phyloP scores from a whole-genome alignment of 1,140 invertebrate species.

The Camponotus vicinus region DNA sequence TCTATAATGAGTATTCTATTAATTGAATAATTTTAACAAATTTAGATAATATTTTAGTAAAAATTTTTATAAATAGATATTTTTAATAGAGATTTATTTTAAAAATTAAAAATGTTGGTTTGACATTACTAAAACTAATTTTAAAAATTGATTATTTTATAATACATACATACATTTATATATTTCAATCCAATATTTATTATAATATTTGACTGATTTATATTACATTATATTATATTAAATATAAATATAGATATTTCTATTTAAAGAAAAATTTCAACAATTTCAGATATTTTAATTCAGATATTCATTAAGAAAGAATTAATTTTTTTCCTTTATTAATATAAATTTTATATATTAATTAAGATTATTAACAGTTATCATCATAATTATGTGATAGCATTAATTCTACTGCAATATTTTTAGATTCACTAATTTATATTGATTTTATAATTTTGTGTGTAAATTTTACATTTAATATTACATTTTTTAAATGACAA shows the following conservation, averaged over 20 bases:
- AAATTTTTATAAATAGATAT: conserved; percentile 5
- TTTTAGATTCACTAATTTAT: not conserved
- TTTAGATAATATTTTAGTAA: not conserved
- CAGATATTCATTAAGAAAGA: too few relatives aligned
- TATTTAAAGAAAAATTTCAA: too few relatives aligned
- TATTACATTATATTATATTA: not conserved
- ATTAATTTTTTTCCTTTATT: too few relatives aligned
- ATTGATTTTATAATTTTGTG: not conserved
- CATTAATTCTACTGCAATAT: not conserved
- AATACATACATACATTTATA: not conserved
- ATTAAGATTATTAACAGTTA: not conserved
- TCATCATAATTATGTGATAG: not conserved
- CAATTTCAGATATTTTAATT: too few relatives aligned
- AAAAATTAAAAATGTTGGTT: not conserved
- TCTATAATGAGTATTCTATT: not conserved
- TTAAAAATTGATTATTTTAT: not conserved
- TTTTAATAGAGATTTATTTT: not conserved
- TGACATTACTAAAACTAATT: not conserved
- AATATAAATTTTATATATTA: not conserved
- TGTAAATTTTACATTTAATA: too few relatives aligned
- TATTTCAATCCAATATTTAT: not conserved
- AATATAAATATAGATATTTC: too few relatives aligned
- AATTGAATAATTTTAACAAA: not conserved
- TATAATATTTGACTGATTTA: not conserved
- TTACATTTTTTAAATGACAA: not conserved